A percentile compares a stretch with the other conserved stretches of the same genome.
These are phyloP conservation scores for Typhlichthys subterraneus DNA, from an alignment of 2,797 vertebrate species.

Conservation along the genomic window DNA sequence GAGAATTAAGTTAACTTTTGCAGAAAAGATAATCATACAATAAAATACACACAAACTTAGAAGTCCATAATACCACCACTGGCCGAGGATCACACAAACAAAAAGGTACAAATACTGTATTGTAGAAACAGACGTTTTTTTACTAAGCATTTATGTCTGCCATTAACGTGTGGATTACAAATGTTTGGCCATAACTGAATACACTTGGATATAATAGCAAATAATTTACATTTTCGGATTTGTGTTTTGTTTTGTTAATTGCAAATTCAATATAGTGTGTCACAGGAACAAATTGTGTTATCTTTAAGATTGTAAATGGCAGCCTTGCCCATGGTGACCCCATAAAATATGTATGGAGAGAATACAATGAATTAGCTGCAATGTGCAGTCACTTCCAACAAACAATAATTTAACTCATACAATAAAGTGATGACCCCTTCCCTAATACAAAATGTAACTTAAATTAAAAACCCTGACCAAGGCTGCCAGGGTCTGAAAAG, in stretches of 20 bases:
- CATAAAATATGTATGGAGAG: slow-evolving; percentile 18
- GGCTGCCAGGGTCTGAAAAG: slow-evolving; percentile 51
- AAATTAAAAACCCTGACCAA: slow-evolving; percentile 37
- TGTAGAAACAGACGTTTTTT: slow-evolving; percentile 50
- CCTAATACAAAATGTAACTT: slow-evolving; percentile 3
- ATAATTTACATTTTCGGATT: slow-evolving; percentile 44
- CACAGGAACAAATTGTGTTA: slow-evolving; percentile 70
- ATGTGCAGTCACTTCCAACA: slow-evolving; percentile 18
- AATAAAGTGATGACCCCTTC: slow-evolving; percentile 10
- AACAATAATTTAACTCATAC: slow-evolving; percentile 20
- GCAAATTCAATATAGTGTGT: slow-evolving; percentile 82
- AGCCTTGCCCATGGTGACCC: slow-evolving; percentile 60
- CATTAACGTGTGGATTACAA: slow-evolving; percentile 31
- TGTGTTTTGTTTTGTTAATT: slow-evolving; percentile 49
- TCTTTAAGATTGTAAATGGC: slow-evolving; percentile 70
- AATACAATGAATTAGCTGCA: slow-evolving; percentile 10
- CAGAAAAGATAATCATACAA: slow-evolving; percentile 96
- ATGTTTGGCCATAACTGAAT: slow-evolving; percentile 47
- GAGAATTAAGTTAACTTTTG: slow-evolving; percentile 88
- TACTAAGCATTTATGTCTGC: slow-evolving; percentile 62
- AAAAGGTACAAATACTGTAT: slow-evolving; percentile 62
- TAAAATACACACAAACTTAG: slow-evolving; percentile 84
- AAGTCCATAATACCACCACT: slow-evolving; percentile 86
- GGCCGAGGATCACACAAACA: slow-evolving; percentile 78
- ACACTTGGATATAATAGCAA: slow-evolving; percentile 51